phyloP scores from a whole-genome alignment of 2,113 vertebrate species.

The Neolamprologus devosi region DNA sequence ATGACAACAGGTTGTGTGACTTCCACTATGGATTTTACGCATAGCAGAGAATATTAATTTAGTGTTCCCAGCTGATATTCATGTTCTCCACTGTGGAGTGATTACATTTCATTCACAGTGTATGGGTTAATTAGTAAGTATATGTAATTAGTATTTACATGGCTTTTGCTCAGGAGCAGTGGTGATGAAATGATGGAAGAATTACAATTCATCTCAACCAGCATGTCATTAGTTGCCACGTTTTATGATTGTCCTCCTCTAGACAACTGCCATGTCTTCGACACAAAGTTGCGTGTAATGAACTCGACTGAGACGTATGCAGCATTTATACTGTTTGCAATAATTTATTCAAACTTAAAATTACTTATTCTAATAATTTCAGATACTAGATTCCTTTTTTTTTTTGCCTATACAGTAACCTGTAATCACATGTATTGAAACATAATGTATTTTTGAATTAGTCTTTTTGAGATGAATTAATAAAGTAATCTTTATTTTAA shows the following conservation, averaged over 20 bases:
- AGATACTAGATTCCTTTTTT: fast-evolving
- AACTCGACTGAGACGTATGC: neutral
- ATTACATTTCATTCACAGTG: neutral
- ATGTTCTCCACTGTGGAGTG: neutral
- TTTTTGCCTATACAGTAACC: fast-evolving
- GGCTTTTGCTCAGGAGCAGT: neutral
- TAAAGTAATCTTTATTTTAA: neutral
- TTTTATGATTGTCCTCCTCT: neutral
- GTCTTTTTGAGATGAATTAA: neutral
- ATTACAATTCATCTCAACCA: neutral
- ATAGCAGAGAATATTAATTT: neutral
- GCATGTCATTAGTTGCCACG: neutral
- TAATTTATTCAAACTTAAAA: neutral
- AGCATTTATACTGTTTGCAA: neutral
- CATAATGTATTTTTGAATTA: neutral
- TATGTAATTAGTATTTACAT: neutral
- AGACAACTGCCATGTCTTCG: neutral
- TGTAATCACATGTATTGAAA: neutral
- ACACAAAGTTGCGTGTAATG: neutral
- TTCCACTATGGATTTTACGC: neutral
- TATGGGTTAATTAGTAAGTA: neutral
- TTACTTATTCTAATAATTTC: neutral
- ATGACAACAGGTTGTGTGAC: slow-evolving; percentile 27
- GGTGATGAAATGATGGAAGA: neutral
- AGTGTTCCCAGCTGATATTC: neutral